Percentiles rank a stretch among this genome's conserved stretches.
Evolutionary conservation across 2,113 vertebrate genomes (phyloP).

Genomic region (Anarrhichthys ocellatus): DNA sequence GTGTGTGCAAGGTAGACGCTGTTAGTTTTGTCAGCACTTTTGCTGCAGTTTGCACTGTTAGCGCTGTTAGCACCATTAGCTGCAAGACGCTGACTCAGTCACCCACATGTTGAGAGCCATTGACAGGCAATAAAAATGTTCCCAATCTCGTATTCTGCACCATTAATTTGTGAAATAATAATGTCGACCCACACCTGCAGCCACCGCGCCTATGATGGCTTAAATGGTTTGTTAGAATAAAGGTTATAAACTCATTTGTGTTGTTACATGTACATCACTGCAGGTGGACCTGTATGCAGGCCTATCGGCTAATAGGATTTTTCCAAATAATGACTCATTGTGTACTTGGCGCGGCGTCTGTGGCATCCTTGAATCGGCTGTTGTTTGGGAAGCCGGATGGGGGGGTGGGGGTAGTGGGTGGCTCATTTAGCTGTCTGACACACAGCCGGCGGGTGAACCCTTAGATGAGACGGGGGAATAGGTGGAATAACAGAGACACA

Average conservation of each 20-base stretch:
- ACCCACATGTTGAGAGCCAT: too few species aligned
- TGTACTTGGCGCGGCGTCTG: slow-evolving; percentile 35
- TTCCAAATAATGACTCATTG: slow-evolving; percentile 56
- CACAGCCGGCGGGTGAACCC: slow-evolving; percentile 63
- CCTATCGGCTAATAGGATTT: slow-evolving; percentile 24
- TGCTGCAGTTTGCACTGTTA: background rate
- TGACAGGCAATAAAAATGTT: too few species aligned
- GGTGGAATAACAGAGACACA: slow-evolving; percentile 61
- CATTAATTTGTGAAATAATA: background rate
- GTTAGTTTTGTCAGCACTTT: background rate
- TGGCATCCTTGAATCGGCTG: slow-evolving; percentile 53
- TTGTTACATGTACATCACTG: slow-evolving; percentile 10
- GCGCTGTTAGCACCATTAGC: background rate
- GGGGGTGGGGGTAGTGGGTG: slow-evolving; percentile 24
- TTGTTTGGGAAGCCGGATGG: slow-evolving; percentile 58
- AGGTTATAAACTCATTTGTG: slow-evolving; percentile 24
- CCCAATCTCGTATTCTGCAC: background rate
- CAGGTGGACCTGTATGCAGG: slow-evolving; percentile 15
- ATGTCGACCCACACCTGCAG: background rate
- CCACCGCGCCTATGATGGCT: background rate
- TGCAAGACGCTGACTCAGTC: background rate
- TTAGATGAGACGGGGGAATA: slow-evolving; percentile 62
- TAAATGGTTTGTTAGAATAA: background rate
- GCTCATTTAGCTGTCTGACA: slow-evolving; percentile 65
- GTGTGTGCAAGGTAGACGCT: background rate